Conservation (phyloP, 64 coral and sea anemone species). For the Exaiptasia diaphana region DNA sequence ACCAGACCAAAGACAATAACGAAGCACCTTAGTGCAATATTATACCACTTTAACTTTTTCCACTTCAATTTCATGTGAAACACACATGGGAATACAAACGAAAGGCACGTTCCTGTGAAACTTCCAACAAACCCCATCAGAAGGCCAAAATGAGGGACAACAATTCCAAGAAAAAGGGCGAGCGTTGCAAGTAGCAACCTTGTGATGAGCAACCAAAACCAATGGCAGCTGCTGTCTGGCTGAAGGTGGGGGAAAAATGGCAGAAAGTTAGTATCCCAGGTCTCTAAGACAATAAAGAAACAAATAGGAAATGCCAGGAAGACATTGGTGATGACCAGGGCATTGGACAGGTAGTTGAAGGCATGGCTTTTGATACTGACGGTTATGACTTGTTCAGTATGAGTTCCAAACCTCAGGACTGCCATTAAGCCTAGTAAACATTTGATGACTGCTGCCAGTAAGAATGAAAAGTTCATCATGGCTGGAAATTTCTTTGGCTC, state of each 20-base stretch:
- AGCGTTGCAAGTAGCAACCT: constrained; percentile 65
- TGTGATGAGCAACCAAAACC: constrained; percentile 84
- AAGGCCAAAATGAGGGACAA: constrained; percentile 87
- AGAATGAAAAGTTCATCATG: constrained; percentile 87
- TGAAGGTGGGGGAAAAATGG: constrained; percentile 78
- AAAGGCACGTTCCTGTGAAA: constrained; percentile 85
- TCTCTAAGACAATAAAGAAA: constrained; percentile 85
- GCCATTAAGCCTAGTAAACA: constrained; percentile 68
- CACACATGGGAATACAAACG: constrained; percentile 88
- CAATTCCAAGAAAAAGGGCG: constrained; percentile 67
- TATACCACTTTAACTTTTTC: constrained; percentile 74
- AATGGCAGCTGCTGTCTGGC: constrained; percentile 52
- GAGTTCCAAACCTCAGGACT: constrained; percentile 70
- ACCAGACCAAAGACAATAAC: constrained; percentile 78
- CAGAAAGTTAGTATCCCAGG: constrained; percentile 68
- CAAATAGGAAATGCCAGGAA: constrained; percentile 88
- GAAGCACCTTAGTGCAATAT: constrained; percentile 46
- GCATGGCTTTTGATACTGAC: constrained; percentile 64
- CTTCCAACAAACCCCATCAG: constrained; percentile 87
- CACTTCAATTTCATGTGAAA: constrained; percentile 89
- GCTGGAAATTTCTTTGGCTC: constrained; percentile 74
- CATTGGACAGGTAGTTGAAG: constrained; percentile 64
- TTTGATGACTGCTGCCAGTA: constrained; percentile 62
- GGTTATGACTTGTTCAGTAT: constrained; percentile 81
- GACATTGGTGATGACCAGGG: constrained; percentile 73